phyloP scores from a whole-genome alignment of 1,140 invertebrate genomes.

The Conus ventricosus region DNA sequence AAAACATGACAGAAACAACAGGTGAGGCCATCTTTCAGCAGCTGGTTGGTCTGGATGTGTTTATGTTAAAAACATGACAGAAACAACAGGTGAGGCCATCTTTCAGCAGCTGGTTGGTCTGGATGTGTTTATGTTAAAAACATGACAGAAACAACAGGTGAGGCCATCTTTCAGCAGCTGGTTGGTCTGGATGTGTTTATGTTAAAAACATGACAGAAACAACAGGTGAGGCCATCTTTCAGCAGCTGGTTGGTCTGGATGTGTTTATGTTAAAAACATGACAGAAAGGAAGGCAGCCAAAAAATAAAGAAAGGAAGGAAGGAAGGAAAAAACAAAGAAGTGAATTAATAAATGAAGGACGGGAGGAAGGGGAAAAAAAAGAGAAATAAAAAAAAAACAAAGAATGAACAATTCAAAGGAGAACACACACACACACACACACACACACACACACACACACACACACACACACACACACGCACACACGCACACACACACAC shows the following conservation, averaged over 20 bases:
- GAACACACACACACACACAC: slow-evolving; percentile 6
- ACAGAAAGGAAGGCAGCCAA: no score
- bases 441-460: slow-evolving; percentile 15
- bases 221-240: background rate
- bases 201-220: no score
- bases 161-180: background rate
- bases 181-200: background rate
- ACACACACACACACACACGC: slow-evolving; percentile 6
- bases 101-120: background rate
- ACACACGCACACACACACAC: background rate
- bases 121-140: background rate
- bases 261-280: background rate
- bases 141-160: no score
- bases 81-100: no score
- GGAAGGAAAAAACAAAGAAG: no score
- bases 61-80: background rate
- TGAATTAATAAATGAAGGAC: no score
- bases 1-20: no score
- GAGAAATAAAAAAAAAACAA: background rate
- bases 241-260: background rate
- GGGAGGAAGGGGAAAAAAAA: no score
- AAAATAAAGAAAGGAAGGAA: no score
- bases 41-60: background rate
- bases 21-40: background rate
- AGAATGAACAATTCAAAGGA: background rate